Percentiles rank a stretch among this genome's conserved stretches.
phyloP scores from a whole-genome alignment of 2,888 invertebrate genomes.

The Artemia sp. region DNA sequence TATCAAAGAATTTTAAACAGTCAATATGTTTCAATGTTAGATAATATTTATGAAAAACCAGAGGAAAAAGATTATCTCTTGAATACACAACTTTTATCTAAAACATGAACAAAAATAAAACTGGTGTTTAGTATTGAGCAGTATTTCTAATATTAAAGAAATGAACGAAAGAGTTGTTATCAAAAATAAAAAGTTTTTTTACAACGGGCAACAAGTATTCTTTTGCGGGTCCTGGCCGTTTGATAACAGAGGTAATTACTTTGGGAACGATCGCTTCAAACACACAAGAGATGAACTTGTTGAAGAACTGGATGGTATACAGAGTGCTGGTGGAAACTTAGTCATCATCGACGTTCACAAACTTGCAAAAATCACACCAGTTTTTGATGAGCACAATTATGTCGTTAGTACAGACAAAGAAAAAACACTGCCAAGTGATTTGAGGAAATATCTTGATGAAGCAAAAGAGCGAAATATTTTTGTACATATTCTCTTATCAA shows the following conservation, averaged over 20 bases:
- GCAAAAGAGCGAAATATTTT: constrained; percentile 9
- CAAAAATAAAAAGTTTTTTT: not conserved
- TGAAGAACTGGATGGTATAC: constrained; percentile 13
- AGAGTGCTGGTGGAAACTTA: not conserved
- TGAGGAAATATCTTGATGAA: constrained; percentile 8
- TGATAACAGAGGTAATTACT: not conserved
- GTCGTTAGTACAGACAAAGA: not conserved
- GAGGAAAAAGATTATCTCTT: too few relatives aligned
- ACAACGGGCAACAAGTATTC: not conserved
- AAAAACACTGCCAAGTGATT: not conserved
- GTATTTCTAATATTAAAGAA: too few relatives aligned
- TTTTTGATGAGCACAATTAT: not conserved
- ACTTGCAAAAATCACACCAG: not conserved
- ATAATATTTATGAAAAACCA: too few relatives aligned
- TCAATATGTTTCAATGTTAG: too few relatives aligned
- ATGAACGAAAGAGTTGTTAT: not conserved
- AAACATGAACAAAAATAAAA: too few relatives aligned
- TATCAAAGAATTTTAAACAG: too few relatives aligned
- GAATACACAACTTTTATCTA: too few relatives aligned
- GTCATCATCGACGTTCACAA: constrained; percentile 11
- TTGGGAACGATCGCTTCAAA: not conserved
- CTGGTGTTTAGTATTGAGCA: too few relatives aligned
- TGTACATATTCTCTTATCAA: not conserved
- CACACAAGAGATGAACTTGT: not conserved
- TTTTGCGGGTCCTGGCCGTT: constrained; percentile 5